Conservation (phyloP, 35 echinoderm and acorn worm genomes). For the Anneissia japonica region DNA sequence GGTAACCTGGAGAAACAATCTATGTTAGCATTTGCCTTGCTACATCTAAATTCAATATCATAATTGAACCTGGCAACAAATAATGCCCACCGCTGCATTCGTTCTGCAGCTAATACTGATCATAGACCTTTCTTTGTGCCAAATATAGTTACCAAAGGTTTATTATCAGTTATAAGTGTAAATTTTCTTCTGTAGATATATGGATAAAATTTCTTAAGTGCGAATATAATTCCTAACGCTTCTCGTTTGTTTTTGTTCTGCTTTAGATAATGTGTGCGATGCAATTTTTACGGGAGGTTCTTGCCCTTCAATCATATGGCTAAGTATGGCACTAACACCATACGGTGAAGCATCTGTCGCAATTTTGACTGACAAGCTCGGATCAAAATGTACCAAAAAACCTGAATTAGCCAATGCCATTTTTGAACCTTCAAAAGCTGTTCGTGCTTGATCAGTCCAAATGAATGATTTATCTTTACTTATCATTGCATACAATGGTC, state of each 20-base stretch:
- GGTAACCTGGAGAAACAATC: constrained; percentile 35
- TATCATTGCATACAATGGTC: not conserved
- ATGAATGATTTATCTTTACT: not conserved
- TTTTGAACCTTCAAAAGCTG: constrained; percentile 7
- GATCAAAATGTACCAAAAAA: constrained; percentile 33
- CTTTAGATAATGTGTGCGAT: constrained; percentile 15
- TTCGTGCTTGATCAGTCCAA: not conserved
- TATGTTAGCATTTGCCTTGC: constrained; percentile 38
- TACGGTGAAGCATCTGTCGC: constrained; percentile 28
- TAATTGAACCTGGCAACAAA: constrained; percentile 46
- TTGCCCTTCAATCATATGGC: constrained; percentile 26
- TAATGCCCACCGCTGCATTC: constrained; percentile 49
- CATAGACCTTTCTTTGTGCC: constrained; percentile 33
- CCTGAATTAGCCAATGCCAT: constrained; percentile 30
- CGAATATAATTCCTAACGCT: constrained; percentile 26
- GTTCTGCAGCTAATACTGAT: constrained; percentile 29
- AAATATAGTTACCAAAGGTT: constrained; percentile 24
- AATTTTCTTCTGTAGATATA: constrained; percentile 21
- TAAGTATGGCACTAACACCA: constrained; percentile 27
- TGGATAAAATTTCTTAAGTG: constrained; percentile 23
- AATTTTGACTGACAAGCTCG: constrained; percentile 15
- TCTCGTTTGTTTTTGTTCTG: constrained; percentile 14
- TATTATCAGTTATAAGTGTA: constrained; percentile 29
- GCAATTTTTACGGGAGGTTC: constrained; percentile 28
- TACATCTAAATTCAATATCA: constrained; percentile 29